Conservation (phyloP, 1,140 invertebrate genomes). For the Polypedilum vanderplanki region DNA sequence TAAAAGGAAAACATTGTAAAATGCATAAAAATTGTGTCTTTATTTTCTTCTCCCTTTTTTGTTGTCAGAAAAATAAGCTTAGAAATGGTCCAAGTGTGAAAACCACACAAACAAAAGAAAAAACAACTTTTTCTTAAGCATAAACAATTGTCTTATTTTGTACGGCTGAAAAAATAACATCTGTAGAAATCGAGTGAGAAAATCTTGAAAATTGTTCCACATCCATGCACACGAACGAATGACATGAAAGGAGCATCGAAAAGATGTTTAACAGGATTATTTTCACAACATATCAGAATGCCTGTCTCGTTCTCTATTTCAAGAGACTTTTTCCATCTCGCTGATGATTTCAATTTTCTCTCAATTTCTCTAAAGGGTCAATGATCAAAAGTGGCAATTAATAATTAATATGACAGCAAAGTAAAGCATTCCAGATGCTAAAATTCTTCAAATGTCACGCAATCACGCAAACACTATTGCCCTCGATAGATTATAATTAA, state of each 20-base stretch:
- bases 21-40: background rate
- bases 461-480: slow-evolving; percentile 8
- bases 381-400: slow-evolving; percentile 18
- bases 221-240: slow-evolving; percentile 16
- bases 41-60: background rate
- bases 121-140: background rate
- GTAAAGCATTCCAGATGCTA: background rate
- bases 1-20: background rate
- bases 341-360: background rate
- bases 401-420: background rate
- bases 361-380: background rate
- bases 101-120: background rate
- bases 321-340: background rate
- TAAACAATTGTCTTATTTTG: slow-evolving; percentile 26
- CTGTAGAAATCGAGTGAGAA: slow-evolving; percentile 23
- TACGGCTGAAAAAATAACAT: slow-evolving; percentile 27
- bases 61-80: background rate
- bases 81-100: background rate
- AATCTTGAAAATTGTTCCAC: slow-evolving; percentile 12
- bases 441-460: background rate
- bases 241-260: slow-evolving; percentile 23
- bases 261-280: slow-evolving; percentile 27
- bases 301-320: background rate
- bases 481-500: background rate
- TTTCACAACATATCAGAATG: slow-evolving; percentile 3